Conservation (phyloP, 2,888 invertebrate genomes). For the Caenorhabditis sp. region DNA sequence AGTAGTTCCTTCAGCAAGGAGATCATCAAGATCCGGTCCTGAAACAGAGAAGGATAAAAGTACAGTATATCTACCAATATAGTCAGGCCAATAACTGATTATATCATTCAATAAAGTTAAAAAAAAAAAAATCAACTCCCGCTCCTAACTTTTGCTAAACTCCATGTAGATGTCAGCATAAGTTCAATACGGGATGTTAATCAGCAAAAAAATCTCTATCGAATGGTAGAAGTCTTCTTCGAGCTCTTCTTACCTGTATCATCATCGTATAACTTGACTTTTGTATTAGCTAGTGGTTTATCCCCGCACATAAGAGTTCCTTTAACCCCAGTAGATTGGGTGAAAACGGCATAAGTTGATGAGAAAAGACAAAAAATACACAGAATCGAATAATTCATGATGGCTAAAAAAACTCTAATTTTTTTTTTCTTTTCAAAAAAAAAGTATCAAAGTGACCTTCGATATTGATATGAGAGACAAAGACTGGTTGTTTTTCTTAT, state of each 20-base stretch:
- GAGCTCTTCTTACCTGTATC: too few relatives aligned
- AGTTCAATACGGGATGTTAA: too few relatives aligned
- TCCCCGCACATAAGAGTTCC: conserved; percentile 62
- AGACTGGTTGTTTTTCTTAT: background rate
- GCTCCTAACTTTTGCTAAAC: too few relatives aligned
- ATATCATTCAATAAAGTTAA: too few relatives aligned
- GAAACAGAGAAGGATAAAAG: too few relatives aligned
- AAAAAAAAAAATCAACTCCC: too few relatives aligned
- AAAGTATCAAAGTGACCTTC: background rate
- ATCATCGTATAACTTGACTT: conserved; percentile 65
- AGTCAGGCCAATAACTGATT: too few relatives aligned
- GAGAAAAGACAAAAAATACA: background rate
- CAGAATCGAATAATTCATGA: background rate
- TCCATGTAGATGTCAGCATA: too few relatives aligned
- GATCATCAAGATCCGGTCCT: conserved; percentile 64
- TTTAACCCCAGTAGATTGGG: conserved; percentile 57
- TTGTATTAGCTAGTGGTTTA: conserved; percentile 53
- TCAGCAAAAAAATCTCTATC: too few relatives aligned
- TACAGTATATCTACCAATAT: too few relatives aligned
- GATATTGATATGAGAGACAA: background rate
- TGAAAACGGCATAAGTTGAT: conserved; percentile 44
- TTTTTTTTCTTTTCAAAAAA: background rate
- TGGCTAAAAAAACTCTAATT: background rate
- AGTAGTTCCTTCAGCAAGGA: conserved; percentile 60
- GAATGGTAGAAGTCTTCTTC: too few relatives aligned